Evolutionary conservation across 2,888 invertebrate species (phyloP), one percentile per base, ranked within the genome.

Genomic region (Seira musarum): DNA sequence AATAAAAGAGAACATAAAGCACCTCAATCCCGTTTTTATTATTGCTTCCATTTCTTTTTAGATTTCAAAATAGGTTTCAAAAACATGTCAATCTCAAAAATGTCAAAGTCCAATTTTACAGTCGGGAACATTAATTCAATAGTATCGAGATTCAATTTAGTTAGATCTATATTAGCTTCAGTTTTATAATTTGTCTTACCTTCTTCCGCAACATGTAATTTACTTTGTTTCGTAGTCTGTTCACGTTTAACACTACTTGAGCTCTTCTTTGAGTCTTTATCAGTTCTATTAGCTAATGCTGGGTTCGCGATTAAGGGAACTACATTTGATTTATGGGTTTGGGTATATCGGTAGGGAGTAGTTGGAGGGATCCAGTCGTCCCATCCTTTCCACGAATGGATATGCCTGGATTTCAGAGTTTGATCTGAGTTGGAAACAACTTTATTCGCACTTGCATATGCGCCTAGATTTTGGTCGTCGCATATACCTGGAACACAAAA

Each of bases 61-160:
- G 24, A 30, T 53, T 60, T 46, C 1, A 67, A 6, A 67, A 77
- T 57, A 13, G 82, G 82, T 63, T 77, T 84, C 30, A 84, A 46
- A 63, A 82, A 83, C 66, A 79, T 40, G 24, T 84, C 84, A 49
- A 84, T 46, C 73, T 81, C 84, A 66, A 84, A 82, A 49, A 84
- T 65, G 17, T 84, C 81, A 69, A 82, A 84, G 61, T 84, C 79
- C 70, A 84, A 68, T 24, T 40, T 75, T 1, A 80, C 49, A 40
- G 68, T 57, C 1, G 82, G 81, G 73, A 79, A 82, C 10, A 82
- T 17, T 24, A 8, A 5, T 1, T 63, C 64, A 6, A 22, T 15
- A 63, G 2, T 63, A 8, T 40, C 40, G 6, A 40, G 40, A 40
- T 40, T 40, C 6, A 40, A 40, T 13, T 6, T 6, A 40, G 6